Percentiles rank a stretch among this genome's conserved stretches.
phyloP scores from a whole-genome alignment of 2,113 vertebrate genomes.

The Saguinus imperator region DNA sequence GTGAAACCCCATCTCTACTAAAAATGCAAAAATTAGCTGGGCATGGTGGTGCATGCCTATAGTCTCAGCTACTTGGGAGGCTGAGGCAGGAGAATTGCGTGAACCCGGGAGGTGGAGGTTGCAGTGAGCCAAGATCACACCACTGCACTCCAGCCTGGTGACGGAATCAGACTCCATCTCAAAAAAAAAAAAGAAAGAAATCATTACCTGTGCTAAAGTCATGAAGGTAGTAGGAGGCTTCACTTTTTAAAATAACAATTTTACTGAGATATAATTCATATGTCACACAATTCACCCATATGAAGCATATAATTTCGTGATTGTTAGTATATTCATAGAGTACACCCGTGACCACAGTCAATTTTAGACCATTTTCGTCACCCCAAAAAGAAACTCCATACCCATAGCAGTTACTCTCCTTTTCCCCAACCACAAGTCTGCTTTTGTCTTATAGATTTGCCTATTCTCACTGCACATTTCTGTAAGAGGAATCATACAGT shows the following conservation, averaged over 20 bases:
- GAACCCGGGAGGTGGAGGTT: too few species aligned
- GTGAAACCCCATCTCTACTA: too few species aligned
- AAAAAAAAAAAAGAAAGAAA: not conserved
- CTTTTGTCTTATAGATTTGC: not conserved
- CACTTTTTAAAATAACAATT: not conserved
- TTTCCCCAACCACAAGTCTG: too few species aligned
- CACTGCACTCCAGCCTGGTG: too few species aligned
- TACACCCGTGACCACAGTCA: not conserved
- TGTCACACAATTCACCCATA: not conserved
- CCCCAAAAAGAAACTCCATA: not conserved
- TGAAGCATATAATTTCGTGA: not conserved
- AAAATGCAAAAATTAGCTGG: too few species aligned
- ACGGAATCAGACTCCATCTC: too few species aligned
- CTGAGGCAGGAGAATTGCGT: too few species aligned
- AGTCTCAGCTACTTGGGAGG: too few species aligned
- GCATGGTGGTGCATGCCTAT: too few species aligned
- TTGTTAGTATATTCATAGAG: not conserved
- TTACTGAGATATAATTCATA: not conserved
- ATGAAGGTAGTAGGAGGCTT: not conserved
- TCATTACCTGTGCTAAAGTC: not conserved
- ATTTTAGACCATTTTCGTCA: not conserved
- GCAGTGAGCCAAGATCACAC: too few species aligned
- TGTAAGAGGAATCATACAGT: too few species aligned
- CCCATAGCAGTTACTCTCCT: not conserved
- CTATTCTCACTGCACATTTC: not conserved